Base-by-base conservation (phyloP, 2,113 vertebrate species). In the Fulica atra region DNA sequence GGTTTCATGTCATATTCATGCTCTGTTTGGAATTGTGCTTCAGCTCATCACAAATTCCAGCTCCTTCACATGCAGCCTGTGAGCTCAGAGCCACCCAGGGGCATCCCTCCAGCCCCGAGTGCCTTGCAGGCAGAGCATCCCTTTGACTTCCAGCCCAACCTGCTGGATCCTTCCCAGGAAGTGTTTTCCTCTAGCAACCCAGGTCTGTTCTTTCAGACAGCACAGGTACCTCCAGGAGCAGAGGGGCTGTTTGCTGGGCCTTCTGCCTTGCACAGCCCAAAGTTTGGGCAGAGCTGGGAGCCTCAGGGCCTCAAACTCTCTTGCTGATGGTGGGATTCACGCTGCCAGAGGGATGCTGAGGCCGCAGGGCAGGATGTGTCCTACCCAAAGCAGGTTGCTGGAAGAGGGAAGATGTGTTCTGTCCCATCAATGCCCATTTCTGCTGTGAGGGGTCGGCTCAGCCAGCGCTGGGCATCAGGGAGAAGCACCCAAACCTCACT, bases 311-410 rank as follows among this genome's bases (percentile, higher is more conserved):
- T 11, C 61, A 38, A 80, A 5, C 35, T 25, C 46, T 7, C 26
- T 23, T 1, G 1, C 40, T 73, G 86, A 15, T 29, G 35, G 38
- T 38, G 76, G 82, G 35, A 38, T 29, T 68, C 2, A 1, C 1
- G 0, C 9, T 19, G 17, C 31, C 33, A 38, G 40, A 46, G 24
- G 53, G 66, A 40, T 28, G 2, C 33, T 0, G 2, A 42, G 61
- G 17, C 31, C 0, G 1, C 31, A 53, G 85, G 48, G n/a, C n/a
- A 60, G 81, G 42, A 40, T 12, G 50, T 3, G 1, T 14, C 72
- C 69, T 18, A 19, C 5, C 64, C 35, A 10, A 4, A 56, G 64
- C 51, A 20, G 16, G 72, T 6, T 17, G 2, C 26, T 21, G 69
- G 19, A 17, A 13, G 56, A 16, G 9, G 29, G 8, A 23, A 31